phyloP scores from a whole-genome alignment of 2,797 vertebrate genomes.

The Luscinia luscinia region DNA sequence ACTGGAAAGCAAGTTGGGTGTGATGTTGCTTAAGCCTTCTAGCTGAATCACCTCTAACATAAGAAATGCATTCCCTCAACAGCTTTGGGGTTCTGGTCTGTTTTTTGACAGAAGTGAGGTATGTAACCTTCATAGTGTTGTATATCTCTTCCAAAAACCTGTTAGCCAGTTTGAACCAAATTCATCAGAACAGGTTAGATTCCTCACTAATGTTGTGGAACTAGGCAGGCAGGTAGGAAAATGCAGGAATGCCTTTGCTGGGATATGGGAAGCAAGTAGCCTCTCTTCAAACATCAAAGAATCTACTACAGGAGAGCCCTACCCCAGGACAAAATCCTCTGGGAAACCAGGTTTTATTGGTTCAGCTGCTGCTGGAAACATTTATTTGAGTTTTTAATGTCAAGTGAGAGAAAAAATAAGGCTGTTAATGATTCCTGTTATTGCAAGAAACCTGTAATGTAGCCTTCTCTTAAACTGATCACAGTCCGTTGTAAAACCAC shows the following conservation, averaged over 20 bases:
- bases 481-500: neutral
- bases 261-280: neutral
- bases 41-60: neutral
- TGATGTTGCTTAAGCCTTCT: neutral
- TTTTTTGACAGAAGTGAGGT: neutral
- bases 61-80: neutral
- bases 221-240: neutral
- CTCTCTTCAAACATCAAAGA: neutral
- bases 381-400: neutral
- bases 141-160: neutral
- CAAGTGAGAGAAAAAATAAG: neutral
- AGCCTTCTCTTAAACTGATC: neutral
- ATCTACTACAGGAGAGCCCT: neutral
- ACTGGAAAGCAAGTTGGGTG: conserved; percentile 3
- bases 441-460: neutral
- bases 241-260: neutral
- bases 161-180: neutral
- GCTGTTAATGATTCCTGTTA: neutral
- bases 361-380: neutral
- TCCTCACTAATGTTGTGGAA: neutral
- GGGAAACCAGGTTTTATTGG: neutral
- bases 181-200: neutral
- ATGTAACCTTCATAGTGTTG: neutral
- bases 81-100: neutral
- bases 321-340: neutral